A percentile compares a stretch with the other conserved stretches of the same genome.
Conservation (phyloP, 1,140 invertebrate species). For the Drosophila aff. region DNA sequence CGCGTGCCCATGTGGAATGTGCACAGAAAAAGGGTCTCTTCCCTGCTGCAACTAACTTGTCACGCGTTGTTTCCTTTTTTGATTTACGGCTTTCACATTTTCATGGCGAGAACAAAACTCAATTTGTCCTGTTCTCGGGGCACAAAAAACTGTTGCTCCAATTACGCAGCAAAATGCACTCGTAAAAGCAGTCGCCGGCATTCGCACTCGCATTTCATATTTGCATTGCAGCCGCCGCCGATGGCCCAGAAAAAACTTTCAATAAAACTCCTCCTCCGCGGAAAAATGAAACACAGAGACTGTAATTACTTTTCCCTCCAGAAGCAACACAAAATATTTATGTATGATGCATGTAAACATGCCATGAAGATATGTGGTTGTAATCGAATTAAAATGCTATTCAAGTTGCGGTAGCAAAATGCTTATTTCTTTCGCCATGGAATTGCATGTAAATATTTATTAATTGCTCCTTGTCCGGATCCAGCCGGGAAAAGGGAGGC, state of each 20-base stretch:
- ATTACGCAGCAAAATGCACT: conserved; percentile 26
- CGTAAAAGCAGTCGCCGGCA: neutral
- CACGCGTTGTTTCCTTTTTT: conserved; percentile 21
- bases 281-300: neutral
- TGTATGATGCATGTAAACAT: neutral
- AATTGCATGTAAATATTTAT: conserved; percentile 15
- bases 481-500: neutral
- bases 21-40: neutral
- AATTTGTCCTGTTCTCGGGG: conserved; percentile 32
- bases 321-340: conserved; percentile 11
- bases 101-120: conserved; percentile 26
- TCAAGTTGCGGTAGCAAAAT: conserved; percentile 1
- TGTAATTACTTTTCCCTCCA: conserved; percentile 10
- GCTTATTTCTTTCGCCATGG: neutral
- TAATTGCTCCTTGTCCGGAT: neutral
- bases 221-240: neutral
- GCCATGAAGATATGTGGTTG: neutral
- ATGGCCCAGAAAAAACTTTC: conserved; percentile 28
- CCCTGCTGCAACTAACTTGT: conserved; percentile 13
- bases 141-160: conserved; percentile 40
- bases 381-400: conserved; percentile 20
- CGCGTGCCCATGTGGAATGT: conserved; percentile 1
- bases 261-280: neutral
- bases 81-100: conserved; percentile 34
- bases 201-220: neutral